Percentiles rank a stretch among this genome's conserved stretches.
Conservation (phyloP, 2,888 invertebrate species). For the Drosophila lacicola region DNA sequence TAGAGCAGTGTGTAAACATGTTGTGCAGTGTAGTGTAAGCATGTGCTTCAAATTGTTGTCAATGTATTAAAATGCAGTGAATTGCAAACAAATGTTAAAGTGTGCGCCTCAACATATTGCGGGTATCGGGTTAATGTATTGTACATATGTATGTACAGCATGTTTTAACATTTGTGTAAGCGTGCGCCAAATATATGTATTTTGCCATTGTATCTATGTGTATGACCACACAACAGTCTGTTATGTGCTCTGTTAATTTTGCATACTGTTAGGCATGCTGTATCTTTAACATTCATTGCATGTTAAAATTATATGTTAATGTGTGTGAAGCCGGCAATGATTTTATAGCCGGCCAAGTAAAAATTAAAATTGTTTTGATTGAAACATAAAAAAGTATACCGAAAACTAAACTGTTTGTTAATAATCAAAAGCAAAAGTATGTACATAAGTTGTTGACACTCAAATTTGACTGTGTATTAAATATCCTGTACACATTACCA, state of each 20-base stretch:
- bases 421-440: constrained; percentile 4
- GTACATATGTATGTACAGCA: neutral
- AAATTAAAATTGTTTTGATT: constrained; percentile 2
- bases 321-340: constrained; percentile 41
- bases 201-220: neutral
- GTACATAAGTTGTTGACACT: neutral
- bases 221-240: constrained; percentile 5
- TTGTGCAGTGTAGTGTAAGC: too few species aligned
- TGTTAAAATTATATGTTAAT: constrained; percentile 28
- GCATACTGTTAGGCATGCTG: constrained; percentile 21
- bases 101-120: neutral
- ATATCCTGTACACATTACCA: constrained; percentile 14
- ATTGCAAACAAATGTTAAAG: neutral
- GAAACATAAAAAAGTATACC: neutral
- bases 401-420: neutral
- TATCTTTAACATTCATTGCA: constrained; percentile 23
- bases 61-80: too few species aligned
- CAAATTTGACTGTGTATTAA: constrained; percentile 7
- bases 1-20: too few species aligned
- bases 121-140: neutral
- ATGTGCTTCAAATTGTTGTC: too few species aligned
- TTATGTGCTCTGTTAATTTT: constrained; percentile 4
- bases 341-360: constrained; percentile 17
- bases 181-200: constrained; percentile 1
- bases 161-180: neutral